Evolutionary conservation across 2,797 vertebrate species (phyloP).

Genomic region (Mycteria americana): DNA sequence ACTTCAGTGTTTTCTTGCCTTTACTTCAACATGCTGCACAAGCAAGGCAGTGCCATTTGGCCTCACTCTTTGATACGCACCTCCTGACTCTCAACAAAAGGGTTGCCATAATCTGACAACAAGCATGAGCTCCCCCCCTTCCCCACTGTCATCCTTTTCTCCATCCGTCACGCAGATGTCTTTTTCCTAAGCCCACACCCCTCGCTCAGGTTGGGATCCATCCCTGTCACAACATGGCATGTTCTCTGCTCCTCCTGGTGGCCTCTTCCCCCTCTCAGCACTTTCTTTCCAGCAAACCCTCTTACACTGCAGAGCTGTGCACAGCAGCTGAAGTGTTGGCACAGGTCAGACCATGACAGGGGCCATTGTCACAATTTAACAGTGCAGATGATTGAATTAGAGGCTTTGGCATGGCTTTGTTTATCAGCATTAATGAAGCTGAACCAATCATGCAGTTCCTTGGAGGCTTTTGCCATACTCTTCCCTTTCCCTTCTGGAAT

Average conservation of each 20-base stretch:
- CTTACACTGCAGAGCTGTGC: background rate
- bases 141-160: background rate
- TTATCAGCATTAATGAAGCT: background rate
- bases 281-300: background rate
- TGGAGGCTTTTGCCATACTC: background rate
- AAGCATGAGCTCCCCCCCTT: background rate
- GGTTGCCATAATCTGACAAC: background rate
- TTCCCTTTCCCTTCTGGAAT: background rate
- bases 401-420: background rate
- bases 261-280: background rate
- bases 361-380: background rate
- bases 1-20: background rate
- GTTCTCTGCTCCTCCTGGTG: background rate
- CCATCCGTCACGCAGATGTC: background rate
- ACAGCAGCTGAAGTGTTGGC: background rate
- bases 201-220: fast-evolving
- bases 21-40: background rate
- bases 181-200: background rate
- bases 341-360: background rate
- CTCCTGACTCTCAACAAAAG: background rate
- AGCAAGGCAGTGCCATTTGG: background rate
- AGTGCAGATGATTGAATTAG: background rate
- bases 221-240: fast-evolving
- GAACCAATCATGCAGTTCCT: background rate
- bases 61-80: background rate